A percentile compares a stretch with the other conserved stretches of the same genome.
Evolutionary conservation across 37 sponge, comb jelly and placozoan species (phyloP).

Genomic region (Amphimedon queenslandica): DNA sequence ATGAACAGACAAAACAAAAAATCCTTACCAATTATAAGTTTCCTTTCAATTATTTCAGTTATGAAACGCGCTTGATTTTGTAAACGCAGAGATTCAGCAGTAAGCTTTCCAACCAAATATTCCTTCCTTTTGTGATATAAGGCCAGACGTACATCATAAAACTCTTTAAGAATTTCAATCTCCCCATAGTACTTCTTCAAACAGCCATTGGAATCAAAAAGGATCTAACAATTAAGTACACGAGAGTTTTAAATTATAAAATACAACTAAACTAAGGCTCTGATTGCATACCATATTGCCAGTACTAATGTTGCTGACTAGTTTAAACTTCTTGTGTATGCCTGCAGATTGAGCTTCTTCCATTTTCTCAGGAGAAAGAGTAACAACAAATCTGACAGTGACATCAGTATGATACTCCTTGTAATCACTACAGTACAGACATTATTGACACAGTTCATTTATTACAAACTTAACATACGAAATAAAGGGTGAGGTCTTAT

Average conservation of each 20-base stretch:
- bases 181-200: conserved; percentile 66
- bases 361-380: conserved; percentile 65
- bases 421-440: conserved; percentile 97
- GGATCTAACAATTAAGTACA: conserved; percentile 59
- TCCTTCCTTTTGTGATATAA: conserved; percentile 78
- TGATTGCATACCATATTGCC: neutral
- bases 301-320: conserved; percentile 43
- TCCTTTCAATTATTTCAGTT: conserved; percentile 85
- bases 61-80: conserved; percentile 90
- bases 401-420: conserved; percentile 97
- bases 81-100: conserved; percentile 78
- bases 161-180: conserved; percentile 78
- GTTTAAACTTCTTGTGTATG: conserved; percentile 93
- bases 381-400: conserved; percentile 91
- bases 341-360: conserved; percentile 54
- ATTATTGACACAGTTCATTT: no score
- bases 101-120: conserved; percentile 73
- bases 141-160: conserved; percentile 74
- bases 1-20: neutral
- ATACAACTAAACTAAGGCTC: neutral
- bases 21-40: conserved; percentile 64
- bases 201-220: conserved; percentile 86
- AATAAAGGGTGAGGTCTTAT: conserved; percentile 81
- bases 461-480: conserved; percentile 55
- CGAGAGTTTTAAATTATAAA: no score